Evolutionary conservation across 2,797 vertebrate genomes (phyloP).

Genomic region (Rhincodon typus): DNA sequence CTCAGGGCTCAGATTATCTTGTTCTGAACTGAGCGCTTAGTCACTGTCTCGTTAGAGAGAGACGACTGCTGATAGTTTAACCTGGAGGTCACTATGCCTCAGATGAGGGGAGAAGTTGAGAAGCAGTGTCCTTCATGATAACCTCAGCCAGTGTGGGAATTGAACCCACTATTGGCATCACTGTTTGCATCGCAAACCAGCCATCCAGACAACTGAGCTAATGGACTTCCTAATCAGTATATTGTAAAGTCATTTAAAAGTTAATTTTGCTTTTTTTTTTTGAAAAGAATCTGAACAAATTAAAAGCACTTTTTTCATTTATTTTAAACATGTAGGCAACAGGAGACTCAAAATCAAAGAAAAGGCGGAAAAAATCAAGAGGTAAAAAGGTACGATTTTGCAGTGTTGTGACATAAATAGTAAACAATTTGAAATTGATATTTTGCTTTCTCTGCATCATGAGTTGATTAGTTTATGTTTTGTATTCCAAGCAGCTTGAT

Average conservation of each 20-base stretch:
- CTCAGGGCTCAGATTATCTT: neutral
- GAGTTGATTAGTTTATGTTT: neutral
- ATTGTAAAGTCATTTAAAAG: neutral
- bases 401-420: neutral
- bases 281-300: neutral
- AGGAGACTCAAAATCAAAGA: slow-evolving; percentile 14
- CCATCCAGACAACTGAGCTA: no score
- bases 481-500: neutral
- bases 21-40: neutral
- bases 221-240: no score
- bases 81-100: no score
- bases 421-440: neutral
- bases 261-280: neutral
- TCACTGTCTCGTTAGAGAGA: no score
- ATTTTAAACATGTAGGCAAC: neutral
- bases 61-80: no score
- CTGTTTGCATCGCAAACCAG: no score
- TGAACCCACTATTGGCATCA: no score
- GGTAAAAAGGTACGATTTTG: slow-evolving; percentile 19
- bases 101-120: no score
- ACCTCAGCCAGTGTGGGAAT: no score
- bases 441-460: neutral
- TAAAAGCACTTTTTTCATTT: neutral
- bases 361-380: slow-evolving; percentile 30
- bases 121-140: no score